Evolutionary conservation across 2,888 invertebrate species (phyloP).

Genomic region (Onchidella celtica): DNA sequence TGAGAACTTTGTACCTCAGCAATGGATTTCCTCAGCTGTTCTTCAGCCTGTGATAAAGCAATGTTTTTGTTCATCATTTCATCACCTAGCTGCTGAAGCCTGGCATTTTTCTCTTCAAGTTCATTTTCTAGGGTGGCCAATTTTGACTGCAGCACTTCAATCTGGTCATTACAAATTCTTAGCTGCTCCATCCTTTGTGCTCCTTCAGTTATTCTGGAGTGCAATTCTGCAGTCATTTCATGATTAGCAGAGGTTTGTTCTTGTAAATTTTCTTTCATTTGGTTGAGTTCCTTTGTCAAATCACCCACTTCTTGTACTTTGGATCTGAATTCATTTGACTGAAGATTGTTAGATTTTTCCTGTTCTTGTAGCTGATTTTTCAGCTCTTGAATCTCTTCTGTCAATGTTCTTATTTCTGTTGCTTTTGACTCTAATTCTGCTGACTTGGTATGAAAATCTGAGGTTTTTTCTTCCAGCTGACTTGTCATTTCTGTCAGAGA

Average conservation of each 20-base stretch:
- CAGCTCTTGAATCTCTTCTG: not conserved
- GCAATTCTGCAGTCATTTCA: too few species aligned
- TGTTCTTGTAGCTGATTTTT: not conserved
- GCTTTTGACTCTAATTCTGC: not conserved
- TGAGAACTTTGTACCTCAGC: conserved; percentile 6
- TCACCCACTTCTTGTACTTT: too few species aligned
- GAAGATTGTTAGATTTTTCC: too few species aligned
- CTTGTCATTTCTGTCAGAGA: conserved; percentile 19
- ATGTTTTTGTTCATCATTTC: conserved; percentile 27
- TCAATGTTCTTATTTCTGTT: not conserved
- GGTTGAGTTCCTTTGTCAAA: not conserved
- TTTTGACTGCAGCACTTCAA: not conserved
- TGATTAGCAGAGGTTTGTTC: too few species aligned
- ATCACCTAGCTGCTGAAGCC: conserved; percentile 37
- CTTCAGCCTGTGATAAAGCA: conserved; percentile 3
- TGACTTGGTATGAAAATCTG: not conserved
- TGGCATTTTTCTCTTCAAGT: conserved; percentile 22
- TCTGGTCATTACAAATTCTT: not conserved
- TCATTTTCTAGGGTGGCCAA: not conserved
- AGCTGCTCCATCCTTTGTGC: not conserved
- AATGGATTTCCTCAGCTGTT: conserved; percentile 17
- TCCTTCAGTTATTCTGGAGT: too few species aligned
- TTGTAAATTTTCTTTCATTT: too few species aligned
- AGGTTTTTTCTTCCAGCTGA: not conserved
- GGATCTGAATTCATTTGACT: not conserved